A percentile compares a stretch with the other conserved stretches of the same genome.
phyloP scores from a whole-genome alignment of 2,888 invertebrate species.

The Patella caerulea region DNA sequence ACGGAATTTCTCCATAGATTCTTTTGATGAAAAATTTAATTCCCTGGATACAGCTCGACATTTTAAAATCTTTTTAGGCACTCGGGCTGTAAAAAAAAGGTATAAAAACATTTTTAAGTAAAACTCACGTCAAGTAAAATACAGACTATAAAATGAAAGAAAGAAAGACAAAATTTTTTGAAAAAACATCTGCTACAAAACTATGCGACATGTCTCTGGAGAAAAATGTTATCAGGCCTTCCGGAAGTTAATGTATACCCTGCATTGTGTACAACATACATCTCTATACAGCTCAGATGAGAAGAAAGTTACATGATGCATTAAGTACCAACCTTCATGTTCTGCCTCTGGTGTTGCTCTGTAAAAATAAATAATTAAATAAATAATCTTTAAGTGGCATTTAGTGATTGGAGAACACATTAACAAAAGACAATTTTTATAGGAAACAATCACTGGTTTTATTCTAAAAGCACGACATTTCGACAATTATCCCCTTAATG shows the following conservation, averaged over 20 bases:
- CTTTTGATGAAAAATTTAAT: conserved; percentile 77
- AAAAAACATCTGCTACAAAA: background rate
- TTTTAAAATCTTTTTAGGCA: conserved; percentile 96
- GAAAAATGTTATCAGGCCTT: no score
- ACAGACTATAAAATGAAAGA: no score
- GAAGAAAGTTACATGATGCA: background rate
- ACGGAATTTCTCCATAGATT: conserved; percentile 95
- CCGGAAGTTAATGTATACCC: no score
- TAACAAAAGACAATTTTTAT: no score
- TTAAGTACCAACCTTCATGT: conserved; percentile 78
- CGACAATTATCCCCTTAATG: background rate
- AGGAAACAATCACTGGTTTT: no score
- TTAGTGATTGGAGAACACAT: no score
- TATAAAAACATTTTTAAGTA: no score
- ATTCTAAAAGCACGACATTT: no score
- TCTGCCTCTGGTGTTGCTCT: conserved; percentile 86
- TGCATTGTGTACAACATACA: no score
- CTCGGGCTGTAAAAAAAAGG: conserved; percentile 79
- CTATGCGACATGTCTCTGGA: no score
- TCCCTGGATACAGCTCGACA: conserved; percentile 80
- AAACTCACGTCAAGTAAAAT: no score
- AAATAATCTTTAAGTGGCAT: conserved; percentile 3
- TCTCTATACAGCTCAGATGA: background rate
- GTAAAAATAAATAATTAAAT: conserved; percentile 40
- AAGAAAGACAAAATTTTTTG: background rate